Base-by-base conservation (phyloP, 2,888 invertebrate genomes). In the Sarcophaga rosellei region DNA sequence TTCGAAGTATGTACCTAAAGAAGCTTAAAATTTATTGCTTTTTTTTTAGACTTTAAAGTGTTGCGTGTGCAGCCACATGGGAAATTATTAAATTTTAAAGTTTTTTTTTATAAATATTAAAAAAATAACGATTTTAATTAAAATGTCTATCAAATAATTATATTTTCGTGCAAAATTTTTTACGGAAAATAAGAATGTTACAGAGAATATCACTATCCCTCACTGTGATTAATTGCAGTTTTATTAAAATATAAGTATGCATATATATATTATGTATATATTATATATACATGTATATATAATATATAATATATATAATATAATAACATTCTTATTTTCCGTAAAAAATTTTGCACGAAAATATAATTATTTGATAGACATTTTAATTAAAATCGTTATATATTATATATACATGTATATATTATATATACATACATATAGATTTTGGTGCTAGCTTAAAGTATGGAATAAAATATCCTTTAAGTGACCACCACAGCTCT, bases 81-180 rank as follows among this genome's bases (percentile, higher is more conserved):
- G 53, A 53, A 53, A 53, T 53, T 53, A 53, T 53, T 15, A 53
- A 53, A 53, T 53, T 53, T 53, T 53, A 15, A 53, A 3, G 12
- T 53, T 53, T 15, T 53, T 53, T 12, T 53, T 35, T 35, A 6
- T 35, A 35, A 4, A 47, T 1, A 15, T 4, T 3, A 2, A 53
- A 53, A 53, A 53, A n/a, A 21, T 57, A 66, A 35, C 53, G 15
- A 53, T 80, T 80, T 66, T 23, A 57, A 72, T 57, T 63, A 65
- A 72, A 79, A 72, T 79, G 59, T 73, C 73, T 61, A 73, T 73
- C 59, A 70, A 73, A 66, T 61, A 66, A 15, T 21, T 72, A 23
- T 44, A 35, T 17, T 63, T 2, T 44, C 45, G 15, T 63, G 35
- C 25, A 78, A 70, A 62, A 62, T 69, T 53, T 47, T 47, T 70